Evolutionary conservation across 2,113 vertebrate genomes (phyloP).

Genomic region (Hemibagrus wyckioides): DNA sequence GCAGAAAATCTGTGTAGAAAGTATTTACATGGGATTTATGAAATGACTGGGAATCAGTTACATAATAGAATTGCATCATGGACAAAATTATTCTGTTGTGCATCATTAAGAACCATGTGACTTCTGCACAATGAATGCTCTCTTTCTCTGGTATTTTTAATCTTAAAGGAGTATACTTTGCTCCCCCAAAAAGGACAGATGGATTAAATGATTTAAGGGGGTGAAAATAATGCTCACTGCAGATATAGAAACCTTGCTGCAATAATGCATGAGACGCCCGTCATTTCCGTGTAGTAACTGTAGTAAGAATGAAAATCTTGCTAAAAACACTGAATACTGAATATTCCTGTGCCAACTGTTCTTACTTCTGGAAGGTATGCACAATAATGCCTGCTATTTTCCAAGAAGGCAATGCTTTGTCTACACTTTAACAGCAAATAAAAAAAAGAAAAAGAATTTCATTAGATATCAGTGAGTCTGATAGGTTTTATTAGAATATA

Average conservation of each 20-base stretch:
- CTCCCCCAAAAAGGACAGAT: not conserved
- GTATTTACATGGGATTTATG: not conserved
- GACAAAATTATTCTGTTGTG: not conserved
- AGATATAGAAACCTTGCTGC: not conserved
- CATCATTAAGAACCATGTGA: not conserved
- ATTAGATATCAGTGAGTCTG: not conserved
- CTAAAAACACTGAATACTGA: not conserved
- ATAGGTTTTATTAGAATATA: slow-evolving; percentile 17
- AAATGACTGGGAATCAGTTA: not conserved
- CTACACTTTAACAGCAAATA: not conserved
- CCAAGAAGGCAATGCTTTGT: not conserved
- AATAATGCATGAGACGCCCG: not conserved
- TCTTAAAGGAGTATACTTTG: no score
- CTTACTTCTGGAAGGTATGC: not conserved
- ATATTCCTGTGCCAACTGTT: not conserved
- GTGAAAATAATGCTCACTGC: not conserved
- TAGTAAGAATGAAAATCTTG: not conserved
- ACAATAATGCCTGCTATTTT: not conserved
- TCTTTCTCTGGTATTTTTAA: not conserved
- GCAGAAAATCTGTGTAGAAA: not conserved
- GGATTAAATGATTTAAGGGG: not conserved
- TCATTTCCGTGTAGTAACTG: not conserved
- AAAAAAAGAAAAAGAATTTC: slow-evolving; percentile 24
- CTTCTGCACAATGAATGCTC: not conserved
- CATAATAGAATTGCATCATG: not conserved